Base-by-base conservation (phyloP, 2,113 vertebrate genomes). In the Nannospalax galili region DNA sequence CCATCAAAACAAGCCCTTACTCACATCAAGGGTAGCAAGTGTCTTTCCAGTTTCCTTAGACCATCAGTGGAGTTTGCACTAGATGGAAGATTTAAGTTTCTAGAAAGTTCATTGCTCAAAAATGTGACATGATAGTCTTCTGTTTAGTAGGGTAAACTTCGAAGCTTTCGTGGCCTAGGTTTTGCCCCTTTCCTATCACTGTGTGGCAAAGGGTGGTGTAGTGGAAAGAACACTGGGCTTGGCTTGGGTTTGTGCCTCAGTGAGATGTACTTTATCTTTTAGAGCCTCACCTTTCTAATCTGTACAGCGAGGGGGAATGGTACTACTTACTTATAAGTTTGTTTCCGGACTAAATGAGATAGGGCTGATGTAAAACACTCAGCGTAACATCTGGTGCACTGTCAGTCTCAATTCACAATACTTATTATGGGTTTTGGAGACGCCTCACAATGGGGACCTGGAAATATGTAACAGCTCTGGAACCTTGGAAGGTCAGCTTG, bases 321-420 rank as follows among this genome's bases (percentile, higher is more conserved):
- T 32, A 67, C 30, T 75, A 87, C 30, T 82, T 88, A 67, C 22
- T 94, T 84, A 48, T 77, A 62, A 70, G 65, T 65, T 84, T 90
- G 93, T 65, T 92, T 89, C 78, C 81, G 42, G 81, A 86, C 37
- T 58, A 94, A 94, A 78, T 88, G 56, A 94, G 65, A 96, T 65
- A 74, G 32, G 35, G 32, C 60, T 35, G 73, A 72, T 60, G 82
- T 35, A 91, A 81, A 84, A 24, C 15, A 65, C 32, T 42, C 40
- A 94, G n/a, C 37, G 30, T 42, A 91, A 45, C 7, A 3, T 86
- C 69, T 88, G 79, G 79, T 28, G 67, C n/a, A 7, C 19, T 72
- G 75, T 93, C 28, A 70, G 52, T 84, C 42, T 84, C 95, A 92
- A 89, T 37, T 62, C 35, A 84, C 4, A 52, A 84, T 15, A 72